phyloP scores from a whole-genome alignment of 2,113 vertebrate species.

The Menura novaehollandiae region DNA sequence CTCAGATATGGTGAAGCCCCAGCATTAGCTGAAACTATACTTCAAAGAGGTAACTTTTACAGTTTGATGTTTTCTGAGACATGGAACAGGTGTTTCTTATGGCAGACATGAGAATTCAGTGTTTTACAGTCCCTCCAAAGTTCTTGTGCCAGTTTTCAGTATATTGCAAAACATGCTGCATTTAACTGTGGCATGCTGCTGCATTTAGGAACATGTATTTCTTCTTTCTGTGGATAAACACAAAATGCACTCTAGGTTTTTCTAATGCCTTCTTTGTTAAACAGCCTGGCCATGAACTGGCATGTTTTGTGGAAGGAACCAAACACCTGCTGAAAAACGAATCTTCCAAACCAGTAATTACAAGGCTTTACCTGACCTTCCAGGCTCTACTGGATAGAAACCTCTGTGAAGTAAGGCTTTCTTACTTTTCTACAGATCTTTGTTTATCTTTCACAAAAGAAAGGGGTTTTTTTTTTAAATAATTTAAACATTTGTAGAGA shows the following conservation, averaged over 20 bases:
- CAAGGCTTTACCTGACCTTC: neutral
- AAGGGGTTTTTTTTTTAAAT: neutral
- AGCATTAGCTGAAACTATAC: neutral
- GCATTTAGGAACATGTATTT: fast-evolving
- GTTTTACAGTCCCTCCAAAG: neutral
- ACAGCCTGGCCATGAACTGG: conserved; percentile 18
- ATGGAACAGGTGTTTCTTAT: neutral
- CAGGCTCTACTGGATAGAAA: neutral
- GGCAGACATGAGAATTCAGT: neutral
- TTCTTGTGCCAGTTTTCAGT: neutral
- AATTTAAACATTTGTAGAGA: neutral
- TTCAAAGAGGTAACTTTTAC: neutral
- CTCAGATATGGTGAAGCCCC: neutral
- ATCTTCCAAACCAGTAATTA: fast-evolving
- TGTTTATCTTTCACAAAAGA: neutral
- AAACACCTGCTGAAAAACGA: neutral
- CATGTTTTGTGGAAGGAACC: conserved; percentile 47
- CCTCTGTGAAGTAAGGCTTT: conserved; percentile 8
- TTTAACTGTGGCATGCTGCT: neutral
- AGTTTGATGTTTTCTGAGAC: neutral
- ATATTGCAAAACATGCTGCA: fast-evolving
- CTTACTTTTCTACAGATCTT: neutral
- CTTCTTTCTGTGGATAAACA: neutral
- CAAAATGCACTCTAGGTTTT: neutral
- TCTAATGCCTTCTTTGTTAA: neutral